Evolutionary conservation across 2,797 vertebrate genomes (phyloP).

Genomic region (Prionace glauca): DNA sequence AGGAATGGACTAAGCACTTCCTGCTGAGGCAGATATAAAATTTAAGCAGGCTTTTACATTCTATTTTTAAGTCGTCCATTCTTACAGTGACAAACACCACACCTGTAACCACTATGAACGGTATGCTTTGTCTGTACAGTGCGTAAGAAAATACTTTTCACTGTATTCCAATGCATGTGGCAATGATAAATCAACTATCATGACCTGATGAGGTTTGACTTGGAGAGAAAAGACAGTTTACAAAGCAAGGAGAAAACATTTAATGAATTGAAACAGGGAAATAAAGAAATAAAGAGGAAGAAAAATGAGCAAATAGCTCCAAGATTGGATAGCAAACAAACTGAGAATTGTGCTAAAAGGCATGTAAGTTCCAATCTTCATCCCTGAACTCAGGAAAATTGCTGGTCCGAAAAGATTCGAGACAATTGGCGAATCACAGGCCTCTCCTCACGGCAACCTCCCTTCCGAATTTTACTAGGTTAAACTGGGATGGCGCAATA

Average conservation of each 20-base stretch:
- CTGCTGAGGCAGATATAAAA: neutral
- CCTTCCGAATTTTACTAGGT: neutral
- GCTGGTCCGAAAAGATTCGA: slow-evolving; percentile 6
- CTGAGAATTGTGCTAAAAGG: neutral
- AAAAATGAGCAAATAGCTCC: neutral
- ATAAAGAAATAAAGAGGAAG: neutral
- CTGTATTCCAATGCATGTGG: too few species aligned
- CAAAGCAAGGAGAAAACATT: neutral
- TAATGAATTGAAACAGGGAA: neutral
- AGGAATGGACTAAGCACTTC: neutral
- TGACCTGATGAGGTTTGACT: neutral
- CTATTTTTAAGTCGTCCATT: neutral
- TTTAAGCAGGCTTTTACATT: neutral
- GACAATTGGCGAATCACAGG: neutral
- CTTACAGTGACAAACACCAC: neutral
- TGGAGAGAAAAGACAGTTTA: neutral
- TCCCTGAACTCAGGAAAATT: neutral
- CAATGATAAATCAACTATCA: too few species aligned
- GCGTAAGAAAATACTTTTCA: too few species aligned
- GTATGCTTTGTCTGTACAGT: too few species aligned
- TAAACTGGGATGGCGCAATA: neutral
- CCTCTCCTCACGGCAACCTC: neutral
- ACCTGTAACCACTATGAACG: neutral
- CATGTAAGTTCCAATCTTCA: neutral
- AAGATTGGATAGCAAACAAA: slow-evolving; percentile 12